Evolutionary conservation across 2,888 invertebrate species (phyloP).

Genomic region (Andrena haemorrhoa): DNA sequence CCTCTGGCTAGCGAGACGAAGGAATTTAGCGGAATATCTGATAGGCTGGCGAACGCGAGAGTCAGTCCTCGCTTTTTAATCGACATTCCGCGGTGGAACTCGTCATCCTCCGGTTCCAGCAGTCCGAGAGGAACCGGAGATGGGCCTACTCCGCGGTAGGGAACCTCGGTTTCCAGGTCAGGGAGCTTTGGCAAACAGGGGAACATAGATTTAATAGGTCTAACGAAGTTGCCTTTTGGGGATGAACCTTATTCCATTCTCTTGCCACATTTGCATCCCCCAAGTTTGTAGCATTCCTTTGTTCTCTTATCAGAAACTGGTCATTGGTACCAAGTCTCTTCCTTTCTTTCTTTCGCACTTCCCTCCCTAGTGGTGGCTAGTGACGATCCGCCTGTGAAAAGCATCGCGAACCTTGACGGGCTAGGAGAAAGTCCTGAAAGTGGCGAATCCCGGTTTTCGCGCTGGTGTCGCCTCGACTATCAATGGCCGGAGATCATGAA

Average conservation of each 20-base stretch:
- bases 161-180: not conserved
- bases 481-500: slow-evolving; percentile 40
- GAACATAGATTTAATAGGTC: not conserved
- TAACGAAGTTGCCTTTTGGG: not conserved
- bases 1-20: too few relatives aligned
- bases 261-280: not conserved
- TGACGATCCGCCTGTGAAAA: too few relatives aligned
- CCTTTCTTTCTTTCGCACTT: too few relatives aligned
- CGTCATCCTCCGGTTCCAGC: not conserved
- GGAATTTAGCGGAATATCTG: not conserved
- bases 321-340: not conserved
- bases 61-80: not conserved
- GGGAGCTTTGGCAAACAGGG: not conserved
- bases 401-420: not conserved
- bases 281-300: too few relatives aligned
- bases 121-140: not conserved
- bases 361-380: too few relatives aligned
- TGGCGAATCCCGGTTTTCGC: not conserved
- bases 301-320: not conserved
- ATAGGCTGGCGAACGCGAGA: not conserved
- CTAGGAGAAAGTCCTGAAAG: not conserved
- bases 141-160: not conserved
- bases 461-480: not conserved
- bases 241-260: not conserved
- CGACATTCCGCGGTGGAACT: not conserved